These are phyloP conservation scores for Girardinus metallicus DNA, from an alignment of 2,797 vertebrate genomes.

Conservation along the genomic window DNA sequence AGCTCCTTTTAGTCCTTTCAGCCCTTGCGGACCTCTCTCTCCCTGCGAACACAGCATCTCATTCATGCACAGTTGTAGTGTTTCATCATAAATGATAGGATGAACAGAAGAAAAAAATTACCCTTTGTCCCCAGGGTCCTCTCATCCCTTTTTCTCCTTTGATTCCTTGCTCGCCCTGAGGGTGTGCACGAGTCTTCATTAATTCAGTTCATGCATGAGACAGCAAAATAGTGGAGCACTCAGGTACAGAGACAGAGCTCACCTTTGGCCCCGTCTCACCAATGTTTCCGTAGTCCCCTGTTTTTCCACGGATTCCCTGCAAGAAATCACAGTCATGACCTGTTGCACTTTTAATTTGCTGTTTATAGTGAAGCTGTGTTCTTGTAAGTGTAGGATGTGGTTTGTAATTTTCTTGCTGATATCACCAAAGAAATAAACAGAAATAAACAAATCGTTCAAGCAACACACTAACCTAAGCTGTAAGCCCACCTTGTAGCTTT, in stretches of 20 bases:
- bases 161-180: constrained; percentile 76
- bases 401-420: not conserved
- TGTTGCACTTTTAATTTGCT: constrained; percentile 1
- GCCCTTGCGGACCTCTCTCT: constrained; percentile 80
- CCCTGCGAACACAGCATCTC: constrained; percentile 68
- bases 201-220: constrained; percentile 22
- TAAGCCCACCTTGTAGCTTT: not conserved
- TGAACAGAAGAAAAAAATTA: constrained; percentile 53
- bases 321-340: constrained; percentile 25
- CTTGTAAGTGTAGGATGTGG: not conserved
- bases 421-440: not conserved
- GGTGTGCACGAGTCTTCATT: constrained; percentile 42
- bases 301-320: constrained; percentile 73
- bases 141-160: constrained; percentile 81
- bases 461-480: not conserved
- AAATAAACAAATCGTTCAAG: not conserved
- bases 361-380: not conserved
- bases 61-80: constrained; percentile 33
- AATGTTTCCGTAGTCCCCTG: constrained; percentile 72
- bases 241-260: constrained; percentile 21
- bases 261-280: constrained; percentile 79
- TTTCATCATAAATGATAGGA: constrained; percentile 21
- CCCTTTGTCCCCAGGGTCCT: constrained; percentile 74
- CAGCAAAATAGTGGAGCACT: constrained; percentile 17
- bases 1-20: constrained; percentile 83